Conservation (phyloP, 2,113 vertebrate species). For the Apodemus sylvaticus region DNA sequence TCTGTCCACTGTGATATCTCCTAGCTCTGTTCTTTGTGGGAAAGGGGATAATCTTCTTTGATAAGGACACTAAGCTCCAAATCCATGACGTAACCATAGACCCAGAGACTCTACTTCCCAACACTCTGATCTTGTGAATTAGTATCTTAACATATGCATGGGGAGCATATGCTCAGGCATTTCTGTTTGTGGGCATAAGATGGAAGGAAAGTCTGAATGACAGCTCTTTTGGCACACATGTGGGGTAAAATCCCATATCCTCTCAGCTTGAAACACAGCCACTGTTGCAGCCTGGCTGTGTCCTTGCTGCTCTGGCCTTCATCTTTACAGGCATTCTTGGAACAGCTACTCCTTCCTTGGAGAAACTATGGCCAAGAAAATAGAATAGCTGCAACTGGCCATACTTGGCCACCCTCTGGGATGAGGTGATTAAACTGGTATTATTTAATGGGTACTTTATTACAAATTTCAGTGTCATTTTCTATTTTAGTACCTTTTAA, state of each 20-base stretch:
- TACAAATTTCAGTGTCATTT: slow-evolving; percentile 53
- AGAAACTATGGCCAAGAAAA: neutral
- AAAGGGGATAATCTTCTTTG: neutral
- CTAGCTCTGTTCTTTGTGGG: neutral
- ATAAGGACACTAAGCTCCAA: neutral
- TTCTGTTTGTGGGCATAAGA: too few relatives aligned
- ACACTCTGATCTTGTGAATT: neutral
- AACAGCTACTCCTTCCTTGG: neutral
- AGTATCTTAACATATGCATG: neutral
- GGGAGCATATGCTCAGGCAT: neutral
- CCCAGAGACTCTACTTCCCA: neutral
- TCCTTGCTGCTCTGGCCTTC: neutral
- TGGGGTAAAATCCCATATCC: neutral
- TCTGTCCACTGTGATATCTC: neutral
- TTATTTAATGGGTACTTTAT: neutral
- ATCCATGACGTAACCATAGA: neutral
- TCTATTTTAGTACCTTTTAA: slow-evolving; percentile 42
- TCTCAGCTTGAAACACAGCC: neutral
- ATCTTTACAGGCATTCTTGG: neutral
- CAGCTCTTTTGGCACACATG: neutral
- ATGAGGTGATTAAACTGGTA: neutral
- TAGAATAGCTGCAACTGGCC: neutral
- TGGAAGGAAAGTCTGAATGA: neutral
- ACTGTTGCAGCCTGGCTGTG: neutral
- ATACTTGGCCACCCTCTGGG: neutral